These are phyloP conservation scores for Eulemur rubriventer DNA, from an alignment of 2,797 vertebrate species.

Conservation along the genomic window DNA sequence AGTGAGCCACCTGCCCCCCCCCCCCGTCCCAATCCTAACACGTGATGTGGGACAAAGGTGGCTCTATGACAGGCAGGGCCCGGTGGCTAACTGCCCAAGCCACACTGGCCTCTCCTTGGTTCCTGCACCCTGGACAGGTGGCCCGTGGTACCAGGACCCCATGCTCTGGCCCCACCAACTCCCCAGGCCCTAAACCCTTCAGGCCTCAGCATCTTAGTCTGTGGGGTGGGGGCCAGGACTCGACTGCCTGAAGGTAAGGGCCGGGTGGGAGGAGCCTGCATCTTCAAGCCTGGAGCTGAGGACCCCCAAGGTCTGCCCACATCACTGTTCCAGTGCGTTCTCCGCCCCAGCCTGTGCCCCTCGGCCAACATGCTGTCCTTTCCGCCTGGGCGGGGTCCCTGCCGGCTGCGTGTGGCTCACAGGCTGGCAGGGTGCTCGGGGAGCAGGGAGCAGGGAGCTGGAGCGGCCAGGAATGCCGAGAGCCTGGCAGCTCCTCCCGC, in stretches of 20 bases:
- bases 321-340: accelerated
- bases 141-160: neutral
- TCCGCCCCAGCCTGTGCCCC: neutral
- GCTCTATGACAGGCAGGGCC: neutral
- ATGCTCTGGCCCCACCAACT: neutral
- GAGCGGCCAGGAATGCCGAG: neutral
- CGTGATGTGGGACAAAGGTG: accelerated
- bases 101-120: accelerated
- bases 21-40: no score
- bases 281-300: neutral
- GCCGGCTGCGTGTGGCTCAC: accelerated
- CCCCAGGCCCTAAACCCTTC: no score
- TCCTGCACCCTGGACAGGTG: neutral
- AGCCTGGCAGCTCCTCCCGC: neutral
- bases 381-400: neutral
- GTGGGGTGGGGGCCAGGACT: neutral
- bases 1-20: neutral
- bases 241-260: neutral
- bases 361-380: accelerated
- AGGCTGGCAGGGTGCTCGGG: neutral
- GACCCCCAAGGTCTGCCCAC: neutral
- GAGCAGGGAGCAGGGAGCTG: neutral
- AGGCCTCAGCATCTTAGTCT: neutral
- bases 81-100: neutral
- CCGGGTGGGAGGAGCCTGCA: neutral